Base-by-base conservation (phyloP, 2,888 invertebrate species). In the Pristionchus mayeri region DNA sequence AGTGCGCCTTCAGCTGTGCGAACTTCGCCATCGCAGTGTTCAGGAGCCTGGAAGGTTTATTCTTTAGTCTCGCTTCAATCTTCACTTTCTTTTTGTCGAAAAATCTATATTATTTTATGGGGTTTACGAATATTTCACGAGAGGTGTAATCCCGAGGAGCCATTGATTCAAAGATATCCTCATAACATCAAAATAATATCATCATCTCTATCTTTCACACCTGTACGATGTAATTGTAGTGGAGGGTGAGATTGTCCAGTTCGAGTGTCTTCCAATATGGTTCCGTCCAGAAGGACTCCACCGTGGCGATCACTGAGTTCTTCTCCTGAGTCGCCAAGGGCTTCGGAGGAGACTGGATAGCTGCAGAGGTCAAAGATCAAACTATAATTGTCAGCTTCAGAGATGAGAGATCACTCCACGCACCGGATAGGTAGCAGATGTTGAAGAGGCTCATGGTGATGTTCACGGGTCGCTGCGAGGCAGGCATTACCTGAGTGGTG, bases 231-330 rank as follows among this genome's bases (percentile, higher is more conserved):
- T 89, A 92, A 50, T 90, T 89, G 82, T 91, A 92, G 86, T 87
- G 88, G 54, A 92, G 88, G 24, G 88, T 88, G 67, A 92, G 86
- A 80, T 92, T 90, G 44, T 87, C 85, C 50, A 91, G 84, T 54
- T 88, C 86, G 67, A 92, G 85, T 30, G 87, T 87, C 75, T 87
- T 87, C 92, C 92, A 92, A 81, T 92, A 92, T 30, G 90, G 90
- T 84, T 90, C 90, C 57, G 54, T 37, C 92, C 92, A 92, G 87
- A 92, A 92, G 40, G 89, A 89, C 83, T 92, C 91, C n/a, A 92
- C 87, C 1, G 91, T 92, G 13, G 91, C 90, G 4, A 91, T 85
- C 30, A 91, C 86, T 13, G 87, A 87, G 13, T 85, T 86, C 83
- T 89, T 88, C 76, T 88, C 89, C 80, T 90, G 89, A 13, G 88